phyloP scores from a whole-genome alignment of 2,797 vertebrate species.

The Acanthurus lineatus region DNA sequence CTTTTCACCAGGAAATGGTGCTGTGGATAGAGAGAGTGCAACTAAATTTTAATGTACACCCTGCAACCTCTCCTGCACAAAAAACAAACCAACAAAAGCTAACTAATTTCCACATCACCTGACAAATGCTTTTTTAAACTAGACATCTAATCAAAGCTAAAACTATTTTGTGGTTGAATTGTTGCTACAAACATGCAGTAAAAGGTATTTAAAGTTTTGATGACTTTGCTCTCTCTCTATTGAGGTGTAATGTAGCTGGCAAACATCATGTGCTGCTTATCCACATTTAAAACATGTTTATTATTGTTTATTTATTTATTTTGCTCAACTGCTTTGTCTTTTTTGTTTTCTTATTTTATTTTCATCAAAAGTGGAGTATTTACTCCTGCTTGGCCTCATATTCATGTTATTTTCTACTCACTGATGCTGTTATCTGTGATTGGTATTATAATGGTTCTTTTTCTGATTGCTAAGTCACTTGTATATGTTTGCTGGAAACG shows the following conservation, averaged over 20 bases:
- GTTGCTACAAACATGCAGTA: neutral
- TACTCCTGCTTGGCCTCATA: conserved; percentile 46
- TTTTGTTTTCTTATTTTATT: conserved; percentile 21
- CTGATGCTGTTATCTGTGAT: conserved; percentile 13
- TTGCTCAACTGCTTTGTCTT: conserved; percentile 24
- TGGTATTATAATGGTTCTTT: conserved; percentile 14
- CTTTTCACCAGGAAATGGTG: conserved; percentile 55
- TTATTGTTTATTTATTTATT: conserved; percentile 6
- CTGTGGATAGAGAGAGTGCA: conserved; percentile 74
- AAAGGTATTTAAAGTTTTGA: neutral
- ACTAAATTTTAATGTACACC: neutral
- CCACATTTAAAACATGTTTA: conserved; percentile 77
- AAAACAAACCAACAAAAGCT: no score
- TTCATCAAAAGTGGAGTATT: conserved; percentile 25
- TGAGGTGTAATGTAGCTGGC: conserved; percentile 93
- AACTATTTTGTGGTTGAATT: no score
- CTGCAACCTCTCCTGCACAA: no score
- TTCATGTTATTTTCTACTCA: conserved; percentile 45
- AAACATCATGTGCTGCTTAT: conserved; percentile 86
- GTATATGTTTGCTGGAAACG: conserved; percentile 25
- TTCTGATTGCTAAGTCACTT: conserved; percentile 9
- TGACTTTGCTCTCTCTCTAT: conserved; percentile 73
- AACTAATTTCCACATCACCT: neutral
- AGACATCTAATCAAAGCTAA: neutral
- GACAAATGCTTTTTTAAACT: neutral